phyloP scores from a whole-genome alignment of 2,113 vertebrate genomes.

The Heptranchias perlo region DNA sequence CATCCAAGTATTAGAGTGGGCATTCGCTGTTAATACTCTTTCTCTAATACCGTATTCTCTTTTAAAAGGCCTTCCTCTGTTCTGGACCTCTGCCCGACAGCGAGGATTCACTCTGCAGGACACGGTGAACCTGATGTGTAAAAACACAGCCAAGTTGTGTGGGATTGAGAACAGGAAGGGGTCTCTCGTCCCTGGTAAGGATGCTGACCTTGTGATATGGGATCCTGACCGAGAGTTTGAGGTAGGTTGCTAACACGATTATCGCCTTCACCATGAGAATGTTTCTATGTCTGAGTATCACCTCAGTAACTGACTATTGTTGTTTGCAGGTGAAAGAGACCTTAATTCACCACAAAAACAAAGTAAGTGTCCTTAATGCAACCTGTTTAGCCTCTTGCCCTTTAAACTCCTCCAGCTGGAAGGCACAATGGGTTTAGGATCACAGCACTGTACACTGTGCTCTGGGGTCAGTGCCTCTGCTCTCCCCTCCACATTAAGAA shows the following conservation, averaged over 20 bases:
- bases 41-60: not conserved
- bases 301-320: not conserved
- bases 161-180: slow-evolving; percentile 59
- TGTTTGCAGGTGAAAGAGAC: slow-evolving; percentile 56
- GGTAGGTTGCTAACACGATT: slow-evolving; percentile 44
- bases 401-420: not conserved
- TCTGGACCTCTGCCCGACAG: slow-evolving; percentile 64
- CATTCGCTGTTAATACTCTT: not conserved
- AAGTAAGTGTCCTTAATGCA: slow-evolving; percentile 50
- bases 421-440: not conserved
- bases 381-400: not conserved
- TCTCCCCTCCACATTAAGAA: not conserved
- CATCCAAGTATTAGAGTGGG: not conserved
- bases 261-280: not conserved
- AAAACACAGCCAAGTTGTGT: slow-evolving; percentile 61
- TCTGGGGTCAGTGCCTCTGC: not conserved
- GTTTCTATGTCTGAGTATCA: not conserved
- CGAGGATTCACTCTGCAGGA: slow-evolving; percentile 61
- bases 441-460: not conserved
- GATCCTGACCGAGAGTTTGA: slow-evolving; percentile 66
- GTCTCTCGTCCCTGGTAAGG: slow-evolving; percentile 54
- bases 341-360: slow-evolving; percentile 65
- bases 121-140: slow-evolving; percentile 58
- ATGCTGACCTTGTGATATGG: slow-evolving; percentile 71
- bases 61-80: slow-evolving; percentile 61